Conservation (phyloP, 2,888 invertebrate genomes). For the Lottia scabra region DNA sequence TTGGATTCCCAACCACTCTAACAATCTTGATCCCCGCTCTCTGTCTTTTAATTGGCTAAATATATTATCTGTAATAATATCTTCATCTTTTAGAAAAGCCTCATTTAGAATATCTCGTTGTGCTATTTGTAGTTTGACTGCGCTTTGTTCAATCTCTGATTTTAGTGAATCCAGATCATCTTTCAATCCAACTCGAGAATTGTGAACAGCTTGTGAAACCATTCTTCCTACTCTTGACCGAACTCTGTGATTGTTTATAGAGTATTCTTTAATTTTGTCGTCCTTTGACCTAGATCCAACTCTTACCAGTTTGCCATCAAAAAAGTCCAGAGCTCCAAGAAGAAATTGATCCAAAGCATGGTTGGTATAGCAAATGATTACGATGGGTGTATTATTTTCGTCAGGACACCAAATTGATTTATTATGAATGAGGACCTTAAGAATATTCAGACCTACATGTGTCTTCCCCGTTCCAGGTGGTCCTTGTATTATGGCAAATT, state of each 20-base stretch:
- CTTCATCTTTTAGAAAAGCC: slow-evolving; percentile 32
- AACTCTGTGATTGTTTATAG: slow-evolving; percentile 26
- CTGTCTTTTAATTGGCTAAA: neutral
- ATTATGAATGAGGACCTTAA: slow-evolving; percentile 76
- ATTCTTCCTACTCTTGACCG: slow-evolving; percentile 7
- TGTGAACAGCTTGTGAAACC: slow-evolving; percentile 27
- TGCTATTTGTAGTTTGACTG: slow-evolving; percentile 39
- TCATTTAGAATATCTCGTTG: slow-evolving; percentile 50
- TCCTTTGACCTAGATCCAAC: slow-evolving; percentile 58
- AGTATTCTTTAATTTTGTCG: slow-evolving; percentile 36
- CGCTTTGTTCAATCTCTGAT: slow-evolving; percentile 37
- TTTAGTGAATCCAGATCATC: slow-evolving; percentile 37
- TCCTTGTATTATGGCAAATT: slow-evolving; percentile 70
- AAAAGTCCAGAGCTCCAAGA: slow-evolving; percentile 58
- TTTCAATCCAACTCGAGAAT: slow-evolving; percentile 28
- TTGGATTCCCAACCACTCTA: neutral
- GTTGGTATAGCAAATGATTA: slow-evolving; percentile 68
- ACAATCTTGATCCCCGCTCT: neutral
- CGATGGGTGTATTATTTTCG: slow-evolving; percentile 44
- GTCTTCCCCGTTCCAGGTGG: slow-evolving; percentile 92
- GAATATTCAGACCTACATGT: slow-evolving; percentile 81
- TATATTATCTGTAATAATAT: neutral
- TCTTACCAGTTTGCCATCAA: slow-evolving; percentile 49
- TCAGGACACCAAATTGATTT: slow-evolving; percentile 63
- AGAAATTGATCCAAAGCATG: slow-evolving; percentile 69